These are phyloP conservation scores for Drosophila rubida DNA, from an alignment of 2,888 invertebrate genomes.

Conservation along the genomic window DNA sequence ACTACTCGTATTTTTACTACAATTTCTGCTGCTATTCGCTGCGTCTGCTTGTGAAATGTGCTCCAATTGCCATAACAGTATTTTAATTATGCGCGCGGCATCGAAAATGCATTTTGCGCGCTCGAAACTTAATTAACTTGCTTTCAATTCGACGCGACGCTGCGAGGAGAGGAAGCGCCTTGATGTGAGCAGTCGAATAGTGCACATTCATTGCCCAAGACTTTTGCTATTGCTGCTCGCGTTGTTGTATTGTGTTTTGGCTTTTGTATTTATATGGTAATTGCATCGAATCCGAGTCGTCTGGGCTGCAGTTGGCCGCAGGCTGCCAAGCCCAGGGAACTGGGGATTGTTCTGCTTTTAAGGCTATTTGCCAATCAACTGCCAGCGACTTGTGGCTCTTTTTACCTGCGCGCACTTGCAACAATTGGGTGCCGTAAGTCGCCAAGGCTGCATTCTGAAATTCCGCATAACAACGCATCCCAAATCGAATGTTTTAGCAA, in stretches of 20 bases:
- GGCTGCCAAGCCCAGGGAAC: conserved; percentile 51
- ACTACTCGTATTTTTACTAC: not conserved
- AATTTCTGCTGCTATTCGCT: not conserved
- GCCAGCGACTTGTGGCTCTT: not conserved
- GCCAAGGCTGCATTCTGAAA: conserved; percentile 18
- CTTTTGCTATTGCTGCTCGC: conserved; percentile 25
- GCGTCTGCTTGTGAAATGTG: conserved; percentile 52
- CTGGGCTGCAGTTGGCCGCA: conserved; percentile 44
- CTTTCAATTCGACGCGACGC: conserved; percentile 45
- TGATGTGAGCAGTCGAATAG: conserved; percentile 4
- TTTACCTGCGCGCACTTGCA: conserved; percentile 3
- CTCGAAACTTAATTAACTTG: conserved; percentile 64
- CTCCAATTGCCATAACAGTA: conserved; percentile 41
- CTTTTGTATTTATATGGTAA: conserved; percentile 28
- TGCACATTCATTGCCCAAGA: conserved; percentile 49
- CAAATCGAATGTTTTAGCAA: not conserved
- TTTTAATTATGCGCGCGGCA: conserved; percentile 64
- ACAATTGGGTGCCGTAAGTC: conserved; percentile 5
- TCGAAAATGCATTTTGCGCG: conserved; percentile 51
- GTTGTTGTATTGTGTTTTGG: conserved; percentile 6
- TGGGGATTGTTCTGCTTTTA: conserved; percentile 43
- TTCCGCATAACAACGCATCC: not conserved
- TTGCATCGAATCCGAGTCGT: conserved; percentile 12
- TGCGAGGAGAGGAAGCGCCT: conserved; percentile 27
- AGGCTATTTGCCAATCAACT: conserved; percentile 12